These are phyloP conservation scores for Sorex araneus DNA, from an alignment of 2,113 vertebrate species.

Conservation along the genomic window DNA sequence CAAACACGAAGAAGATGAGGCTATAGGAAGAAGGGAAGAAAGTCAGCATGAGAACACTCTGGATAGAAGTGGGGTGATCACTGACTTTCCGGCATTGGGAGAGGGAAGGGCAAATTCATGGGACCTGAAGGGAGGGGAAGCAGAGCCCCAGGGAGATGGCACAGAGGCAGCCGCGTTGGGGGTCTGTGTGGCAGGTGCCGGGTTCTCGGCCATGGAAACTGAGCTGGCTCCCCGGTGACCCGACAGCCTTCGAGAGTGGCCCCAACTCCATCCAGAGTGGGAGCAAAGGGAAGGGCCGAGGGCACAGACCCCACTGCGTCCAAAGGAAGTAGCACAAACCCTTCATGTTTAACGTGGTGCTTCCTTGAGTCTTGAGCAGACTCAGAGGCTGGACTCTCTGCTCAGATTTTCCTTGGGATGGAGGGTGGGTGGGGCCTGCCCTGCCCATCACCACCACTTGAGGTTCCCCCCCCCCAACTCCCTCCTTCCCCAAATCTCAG, in stretches of 20 bases:
- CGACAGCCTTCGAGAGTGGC: neutral
- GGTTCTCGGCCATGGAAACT: no score
- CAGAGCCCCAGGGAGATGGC: no score
- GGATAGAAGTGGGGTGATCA: neutral
- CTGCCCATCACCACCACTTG: no score
- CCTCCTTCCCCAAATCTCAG: neutral
- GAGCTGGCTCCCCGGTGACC: neutral
- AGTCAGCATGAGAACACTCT: no score
- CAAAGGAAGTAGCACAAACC: neutral
- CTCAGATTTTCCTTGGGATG: neutral
- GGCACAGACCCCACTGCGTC: neutral
- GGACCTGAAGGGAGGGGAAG: neutral
- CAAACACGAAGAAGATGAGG: neutral
- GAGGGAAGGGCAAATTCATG: neutral
- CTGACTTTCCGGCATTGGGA: neutral
- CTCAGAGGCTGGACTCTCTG: neutral
- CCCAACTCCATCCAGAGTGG: rapidly evolving
- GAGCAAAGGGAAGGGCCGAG: neutral
- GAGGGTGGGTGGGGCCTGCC: no score
- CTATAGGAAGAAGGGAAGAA: neutral
- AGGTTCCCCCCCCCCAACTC: neutral
- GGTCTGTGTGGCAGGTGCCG: no score
- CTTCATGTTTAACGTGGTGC: neutral
- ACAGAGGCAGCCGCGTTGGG: no score
- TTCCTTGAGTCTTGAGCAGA: conserved; percentile 10